A percentile compares a stretch with the other conserved stretches of the same genome.
phyloP scores from a whole-genome alignment of 2,888 invertebrate species.

The Drosophila lacicola region DNA sequence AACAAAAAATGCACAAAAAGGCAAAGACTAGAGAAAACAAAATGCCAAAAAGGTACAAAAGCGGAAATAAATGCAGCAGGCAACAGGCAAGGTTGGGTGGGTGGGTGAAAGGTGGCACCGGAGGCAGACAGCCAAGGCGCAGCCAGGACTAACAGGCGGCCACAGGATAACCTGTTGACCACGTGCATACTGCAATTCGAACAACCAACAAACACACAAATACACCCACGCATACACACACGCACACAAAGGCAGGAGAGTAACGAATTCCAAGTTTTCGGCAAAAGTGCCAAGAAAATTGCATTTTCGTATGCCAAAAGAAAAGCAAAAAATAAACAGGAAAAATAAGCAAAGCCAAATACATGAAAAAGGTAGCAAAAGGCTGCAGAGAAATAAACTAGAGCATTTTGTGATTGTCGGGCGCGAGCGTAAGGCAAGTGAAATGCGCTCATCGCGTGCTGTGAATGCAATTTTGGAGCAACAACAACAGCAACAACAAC shows the following conservation, averaged over 20 bases:
- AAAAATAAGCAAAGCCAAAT: conserved; percentile 25
- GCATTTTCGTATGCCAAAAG: conserved; percentile 64
- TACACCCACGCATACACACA: conserved; percentile 20
- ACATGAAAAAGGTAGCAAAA: conserved; percentile 76
- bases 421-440: conserved; percentile 38
- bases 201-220: conserved; percentile 30
- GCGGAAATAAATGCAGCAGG: conserved; percentile 77
- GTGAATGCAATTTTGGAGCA: conserved; percentile 75
- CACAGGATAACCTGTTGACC: conserved; percentile 80
- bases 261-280: conserved; percentile 66
- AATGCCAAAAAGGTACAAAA: conserved; percentile 80
- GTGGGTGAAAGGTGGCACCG: neutral
- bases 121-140: conserved; percentile 22
- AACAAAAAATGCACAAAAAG: conserved; percentile 59
- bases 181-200: conserved; percentile 76
- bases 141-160: conserved; percentile 50
- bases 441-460: conserved; percentile 78
- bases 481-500: conserved; percentile 12
- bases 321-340: conserved; percentile 4
- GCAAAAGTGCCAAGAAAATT: conserved; percentile 81
- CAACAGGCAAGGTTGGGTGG: conserved; percentile 26
- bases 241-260: conserved; percentile 16
- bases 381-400: conserved; percentile 74
- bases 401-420: conserved; percentile 66
- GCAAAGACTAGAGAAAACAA: conserved; percentile 65